A percentile compares a stretch with the other conserved stretches of the same genome.
Conservation (phyloP, 2,888 invertebrate species). For the Rhyacophila evoluta region DNA sequence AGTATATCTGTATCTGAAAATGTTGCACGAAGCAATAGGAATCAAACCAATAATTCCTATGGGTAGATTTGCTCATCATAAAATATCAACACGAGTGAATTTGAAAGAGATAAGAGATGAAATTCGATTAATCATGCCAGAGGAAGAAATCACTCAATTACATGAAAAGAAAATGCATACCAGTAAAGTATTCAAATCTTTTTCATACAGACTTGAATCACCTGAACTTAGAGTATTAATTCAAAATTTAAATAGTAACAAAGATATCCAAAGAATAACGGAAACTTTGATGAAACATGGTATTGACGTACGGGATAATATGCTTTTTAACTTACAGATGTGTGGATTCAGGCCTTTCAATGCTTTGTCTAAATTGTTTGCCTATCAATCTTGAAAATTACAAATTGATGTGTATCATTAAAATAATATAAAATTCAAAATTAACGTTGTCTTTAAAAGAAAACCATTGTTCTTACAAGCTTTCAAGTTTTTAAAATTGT, state of each 20-base stretch:
- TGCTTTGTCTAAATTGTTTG: background rate
- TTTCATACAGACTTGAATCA: slow-evolving; percentile 15
- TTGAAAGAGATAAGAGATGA: slow-evolving; percentile 29
- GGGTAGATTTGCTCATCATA: background rate
- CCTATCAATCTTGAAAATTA: no score
- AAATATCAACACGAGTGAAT: background rate
- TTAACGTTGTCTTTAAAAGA: no score
- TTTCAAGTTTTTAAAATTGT: no score
- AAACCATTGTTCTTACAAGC: no score
- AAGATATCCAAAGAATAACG: background rate
- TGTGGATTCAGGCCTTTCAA: slow-evolving; percentile 28
- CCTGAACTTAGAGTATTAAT: background rate
- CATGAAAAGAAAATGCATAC: slow-evolving; percentile 28
- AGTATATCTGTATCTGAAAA: slow-evolving; percentile 16
- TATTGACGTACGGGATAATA: slow-evolving; percentile 27
- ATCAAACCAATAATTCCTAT: slow-evolving; percentile 17
- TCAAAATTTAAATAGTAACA: slow-evolving; percentile 19
- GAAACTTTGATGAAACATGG: slow-evolving; percentile 26
- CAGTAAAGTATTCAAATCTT: slow-evolving; percentile 34
- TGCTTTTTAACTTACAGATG: slow-evolving; percentile 23
- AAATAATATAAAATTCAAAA: no score
- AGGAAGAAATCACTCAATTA: slow-evolving; percentile 30
- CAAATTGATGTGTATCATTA: no score
- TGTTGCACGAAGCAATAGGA: slow-evolving; percentile 25
- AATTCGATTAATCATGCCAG: slow-evolving; percentile 31